Evolutionary conservation across 2,113 vertebrate genomes (phyloP).

Genomic region (Sander lucioperca): DNA sequence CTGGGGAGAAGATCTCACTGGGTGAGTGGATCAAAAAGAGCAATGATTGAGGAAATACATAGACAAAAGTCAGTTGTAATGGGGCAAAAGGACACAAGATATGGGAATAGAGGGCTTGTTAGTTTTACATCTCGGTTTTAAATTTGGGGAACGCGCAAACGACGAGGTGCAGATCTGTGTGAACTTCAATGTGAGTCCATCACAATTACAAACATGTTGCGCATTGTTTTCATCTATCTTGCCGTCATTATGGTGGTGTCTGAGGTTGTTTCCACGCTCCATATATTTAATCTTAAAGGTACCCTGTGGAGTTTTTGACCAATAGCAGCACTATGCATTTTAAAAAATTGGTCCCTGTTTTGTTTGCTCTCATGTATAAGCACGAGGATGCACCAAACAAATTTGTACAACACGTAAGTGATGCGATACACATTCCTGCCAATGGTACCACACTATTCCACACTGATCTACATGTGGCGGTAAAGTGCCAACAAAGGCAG

Average conservation of each 20-base stretch:
- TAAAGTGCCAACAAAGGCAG: background rate
- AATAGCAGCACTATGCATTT: background rate
- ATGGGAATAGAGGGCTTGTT: background rate
- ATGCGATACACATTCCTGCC: background rate
- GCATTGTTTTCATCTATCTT: background rate
- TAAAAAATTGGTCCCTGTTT: background rate
- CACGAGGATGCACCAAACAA: background rate
- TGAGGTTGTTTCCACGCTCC: background rate
- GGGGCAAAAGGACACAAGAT: background rate
- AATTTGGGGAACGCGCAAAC: background rate
- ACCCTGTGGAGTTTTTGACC: background rate
- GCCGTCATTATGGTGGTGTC: background rate
- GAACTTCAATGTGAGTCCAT: background rate
- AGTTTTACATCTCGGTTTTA: background rate
- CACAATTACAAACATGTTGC: background rate
- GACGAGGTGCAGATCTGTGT: background rate
- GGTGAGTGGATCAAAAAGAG: slow-evolving; percentile 75
- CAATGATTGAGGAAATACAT: background rate
- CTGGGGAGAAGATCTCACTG: slow-evolving; percentile 88
- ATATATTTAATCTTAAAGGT: background rate
- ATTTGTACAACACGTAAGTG: background rate
- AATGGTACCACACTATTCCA: background rate
- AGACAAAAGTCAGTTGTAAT: background rate
- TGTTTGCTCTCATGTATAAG: background rate
- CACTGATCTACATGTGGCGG: background rate